Evolutionary conservation across 2,113 vertebrate species (phyloP).

Genomic region (Galemys pyrenaicus): DNA sequence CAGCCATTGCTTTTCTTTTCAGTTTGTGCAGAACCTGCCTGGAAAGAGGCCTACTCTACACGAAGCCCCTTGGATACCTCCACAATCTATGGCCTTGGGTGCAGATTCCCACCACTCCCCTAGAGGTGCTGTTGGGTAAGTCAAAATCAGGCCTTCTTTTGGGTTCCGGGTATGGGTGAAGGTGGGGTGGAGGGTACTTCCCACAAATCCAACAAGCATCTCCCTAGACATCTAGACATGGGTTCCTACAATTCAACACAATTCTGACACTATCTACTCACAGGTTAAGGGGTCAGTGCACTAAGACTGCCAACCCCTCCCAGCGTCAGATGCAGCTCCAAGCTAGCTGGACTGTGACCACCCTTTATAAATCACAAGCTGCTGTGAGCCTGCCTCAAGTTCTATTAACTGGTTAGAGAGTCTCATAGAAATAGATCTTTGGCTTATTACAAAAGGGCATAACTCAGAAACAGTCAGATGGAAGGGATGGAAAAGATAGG

Average conservation of each 20-base stretch:
- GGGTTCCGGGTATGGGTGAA: no score
- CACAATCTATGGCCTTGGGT: neutral
- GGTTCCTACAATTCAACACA: neutral
- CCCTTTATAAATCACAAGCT: neutral
- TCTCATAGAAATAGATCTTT: neutral
- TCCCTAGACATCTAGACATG: neutral
- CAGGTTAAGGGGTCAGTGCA: neutral
- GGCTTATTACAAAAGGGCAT: neutral
- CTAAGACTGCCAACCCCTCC: neutral
- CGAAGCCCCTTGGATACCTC: neutral
- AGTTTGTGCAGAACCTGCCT: neutral
- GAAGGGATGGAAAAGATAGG: neutral
- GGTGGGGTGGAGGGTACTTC: no score
- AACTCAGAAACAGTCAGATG: neutral
- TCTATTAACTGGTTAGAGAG: neutral
- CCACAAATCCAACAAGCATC: neutral
- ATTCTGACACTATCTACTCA: neutral
- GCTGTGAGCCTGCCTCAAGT: neutral
- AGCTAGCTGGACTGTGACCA: neutral
- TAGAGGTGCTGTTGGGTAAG: accelerated
- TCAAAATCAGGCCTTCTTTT: neutral
- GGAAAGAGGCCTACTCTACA: neutral
- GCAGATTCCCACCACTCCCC: accelerated
- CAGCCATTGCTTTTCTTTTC: neutral
- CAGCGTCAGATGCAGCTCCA: neutral